Evolutionary conservation across 2,888 invertebrate species (phyloP).

Genomic region (Teleogryllus oceanicus): DNA sequence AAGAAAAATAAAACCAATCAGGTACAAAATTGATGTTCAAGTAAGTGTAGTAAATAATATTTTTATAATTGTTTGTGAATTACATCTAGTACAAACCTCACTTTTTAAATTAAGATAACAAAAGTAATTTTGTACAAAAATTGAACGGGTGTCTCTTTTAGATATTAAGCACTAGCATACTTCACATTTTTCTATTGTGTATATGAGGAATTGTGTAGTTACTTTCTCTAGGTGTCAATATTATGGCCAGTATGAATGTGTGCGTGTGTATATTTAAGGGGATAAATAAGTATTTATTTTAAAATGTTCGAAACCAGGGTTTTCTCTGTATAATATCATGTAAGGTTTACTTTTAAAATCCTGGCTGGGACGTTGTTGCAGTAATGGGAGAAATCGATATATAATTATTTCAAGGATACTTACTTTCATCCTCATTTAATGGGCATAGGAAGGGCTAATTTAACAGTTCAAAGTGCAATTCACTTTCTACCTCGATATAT

Average conservation of each 20-base stretch:
- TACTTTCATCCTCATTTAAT: neutral
- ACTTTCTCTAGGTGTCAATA: neutral
- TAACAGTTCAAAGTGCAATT: neutral
- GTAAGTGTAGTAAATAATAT: constrained; percentile 1
- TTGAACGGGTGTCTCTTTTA: constrained; percentile 18
- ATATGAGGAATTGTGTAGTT: neutral
- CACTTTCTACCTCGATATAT: constrained; percentile 18
- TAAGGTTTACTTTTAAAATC: neutral
- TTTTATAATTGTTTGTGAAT: constrained; percentile 8
- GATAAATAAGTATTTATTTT: neutral
- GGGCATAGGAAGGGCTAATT: constrained; percentile 5
- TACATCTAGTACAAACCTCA: constrained; percentile 2
- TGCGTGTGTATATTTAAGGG: neutral
- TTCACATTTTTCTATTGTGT: neutral
- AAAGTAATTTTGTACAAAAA: constrained; percentile 7
- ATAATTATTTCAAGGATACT: neutral
- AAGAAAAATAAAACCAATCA: too few species aligned
- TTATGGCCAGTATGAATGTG: constrained; percentile 11
- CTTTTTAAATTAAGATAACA: neutral
- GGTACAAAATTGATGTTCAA: neutral
- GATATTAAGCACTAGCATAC: neutral
- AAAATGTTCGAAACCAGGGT: neutral
- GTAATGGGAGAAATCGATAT: neutral
- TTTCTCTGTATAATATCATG: neutral
- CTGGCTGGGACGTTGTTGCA: neutral